Base-by-base conservation (phyloP, 1,140 invertebrate species). In the Paramacrobiotus metropolitanus region DNA sequence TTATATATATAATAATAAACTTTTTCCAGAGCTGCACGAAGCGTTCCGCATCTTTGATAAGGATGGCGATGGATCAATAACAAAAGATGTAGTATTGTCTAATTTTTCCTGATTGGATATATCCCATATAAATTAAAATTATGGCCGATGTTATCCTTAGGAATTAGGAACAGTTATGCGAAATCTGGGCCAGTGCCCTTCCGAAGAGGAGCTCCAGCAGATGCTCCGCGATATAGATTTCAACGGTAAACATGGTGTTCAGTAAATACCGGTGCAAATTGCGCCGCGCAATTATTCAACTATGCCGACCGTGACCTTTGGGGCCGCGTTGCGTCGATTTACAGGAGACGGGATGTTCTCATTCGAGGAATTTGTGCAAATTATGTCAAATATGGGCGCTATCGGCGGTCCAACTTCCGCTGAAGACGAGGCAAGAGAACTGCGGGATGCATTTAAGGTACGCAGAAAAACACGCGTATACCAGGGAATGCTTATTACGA, bases 141-240 rank as follows among this genome's bases (percentile, higher is more conserved):
- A n/a, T n/a, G n/a, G n/a, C n/a, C n/a, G n/a, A n/a, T n/a, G n/a
- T n/a, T n/a, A n/a, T n/a, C n/a, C n/a, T n/a, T n/a, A n/a, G 48
- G 85, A 87, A 69, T 74, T 87, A 59, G 84, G 84, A 0, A 76
- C 83, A 15, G 84, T 87, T 2, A 87, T 87, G 85, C 75, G 84
- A 31, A 85, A 83, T 59, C 70, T 87, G 30, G 85, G 85, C 1
- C 85, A 87, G 70, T 87, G 86, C 70, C 84, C 84, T 0, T 75
- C 84, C 55, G 83, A 84, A 15, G 84, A 86, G 69, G 85, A 87
- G 70, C 70, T 87, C 60, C 80, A 83, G 64, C 82, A 85, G 65
- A 88, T 90, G 86, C 73, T 90, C n/a, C 81, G 85, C 67, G 87
- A 90, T 71, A 84, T 89, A 20, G 86, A 90, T 70, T 83, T 84